These are phyloP conservation scores for Physocephala rufipes DNA, from an alignment of 2,888 invertebrate species.

Conservation along the genomic window DNA sequence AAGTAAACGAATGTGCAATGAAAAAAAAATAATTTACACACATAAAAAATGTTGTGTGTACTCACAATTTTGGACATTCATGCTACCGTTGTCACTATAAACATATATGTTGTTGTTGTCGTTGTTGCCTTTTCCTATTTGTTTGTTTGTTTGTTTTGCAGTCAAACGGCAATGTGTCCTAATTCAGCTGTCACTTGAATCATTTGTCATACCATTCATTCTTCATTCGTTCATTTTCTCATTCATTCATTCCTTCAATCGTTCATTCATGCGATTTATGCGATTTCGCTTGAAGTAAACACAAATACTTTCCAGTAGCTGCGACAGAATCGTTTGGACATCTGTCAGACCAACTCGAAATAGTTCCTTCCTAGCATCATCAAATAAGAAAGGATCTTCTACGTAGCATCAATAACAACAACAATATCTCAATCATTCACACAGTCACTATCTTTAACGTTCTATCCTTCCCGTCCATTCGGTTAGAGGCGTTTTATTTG, in stretches of 20 bases:
- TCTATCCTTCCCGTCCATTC: slow-evolving; percentile 7
- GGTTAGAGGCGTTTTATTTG: slow-evolving; percentile 48
- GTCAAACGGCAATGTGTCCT: slow-evolving; percentile 47
- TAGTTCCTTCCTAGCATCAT: neutral
- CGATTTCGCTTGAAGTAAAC: no score
- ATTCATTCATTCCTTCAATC: no score
- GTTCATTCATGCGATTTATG: neutral
- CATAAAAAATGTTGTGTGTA: no score
- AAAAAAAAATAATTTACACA: slow-evolving; percentile 14
- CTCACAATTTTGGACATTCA: no score
- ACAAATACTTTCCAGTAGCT: no score
- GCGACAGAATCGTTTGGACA: slow-evolving; percentile 19
- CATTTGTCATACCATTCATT: slow-evolving; percentile 54
- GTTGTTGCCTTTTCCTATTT: neutral
- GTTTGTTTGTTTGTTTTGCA: slow-evolving; percentile 42
- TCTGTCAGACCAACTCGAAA: slow-evolving; percentile 28
- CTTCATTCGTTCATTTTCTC: no score
- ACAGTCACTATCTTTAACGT: neutral
- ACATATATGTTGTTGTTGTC: neutral
- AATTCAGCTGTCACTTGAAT: slow-evolving; percentile 62
- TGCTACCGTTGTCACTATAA: no score
- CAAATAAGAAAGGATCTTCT: slow-evolving; percentile 18
- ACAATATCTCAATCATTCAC: neutral
- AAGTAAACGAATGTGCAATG: slow-evolving; percentile 16
- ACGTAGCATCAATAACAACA: neutral